Conservation (phyloP, 2,888 invertebrate genomes). For the Vanessa cardui region DNA sequence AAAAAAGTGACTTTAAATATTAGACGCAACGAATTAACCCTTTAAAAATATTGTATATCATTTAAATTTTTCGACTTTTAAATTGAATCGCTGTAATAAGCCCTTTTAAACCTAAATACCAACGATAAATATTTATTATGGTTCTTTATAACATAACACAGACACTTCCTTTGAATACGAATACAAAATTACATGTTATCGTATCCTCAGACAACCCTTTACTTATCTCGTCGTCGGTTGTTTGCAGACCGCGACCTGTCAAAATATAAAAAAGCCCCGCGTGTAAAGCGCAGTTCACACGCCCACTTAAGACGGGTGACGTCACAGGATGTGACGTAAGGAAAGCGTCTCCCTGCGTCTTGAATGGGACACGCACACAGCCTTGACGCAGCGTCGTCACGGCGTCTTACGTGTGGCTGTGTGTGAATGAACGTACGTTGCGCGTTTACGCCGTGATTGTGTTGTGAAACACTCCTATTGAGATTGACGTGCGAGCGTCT, state of each 20-base stretch:
- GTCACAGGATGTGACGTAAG: constrained; percentile 76
- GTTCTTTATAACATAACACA: constrained; percentile 39
- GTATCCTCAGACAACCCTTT: constrained; percentile 58
- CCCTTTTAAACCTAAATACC: constrained; percentile 11
- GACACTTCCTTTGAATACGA: constrained; percentile 32
- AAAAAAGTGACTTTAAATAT: no score
- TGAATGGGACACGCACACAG: constrained; percentile 74
- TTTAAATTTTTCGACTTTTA: not conserved
- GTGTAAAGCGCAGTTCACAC: constrained; percentile 66
- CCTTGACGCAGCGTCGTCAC: constrained; percentile 35
- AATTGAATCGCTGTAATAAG: constrained; percentile 1
- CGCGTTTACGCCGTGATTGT: constrained; percentile 58
- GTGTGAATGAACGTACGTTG: constrained; percentile 74
- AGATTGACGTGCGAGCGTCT: constrained; percentile 63
- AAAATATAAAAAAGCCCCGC: constrained; percentile 59
- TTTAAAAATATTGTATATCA: no score
- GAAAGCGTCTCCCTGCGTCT: constrained; percentile 59
- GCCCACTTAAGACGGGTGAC: constrained; percentile 75
- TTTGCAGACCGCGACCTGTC: constrained; percentile 58
- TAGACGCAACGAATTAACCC: no score
- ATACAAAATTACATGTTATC: constrained; percentile 58
- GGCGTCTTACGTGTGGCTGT: constrained; percentile 51
- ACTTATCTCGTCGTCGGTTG: constrained; percentile 56
- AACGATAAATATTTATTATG: constrained; percentile 35
- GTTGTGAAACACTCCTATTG: constrained; percentile 60